These are phyloP conservation scores for Trematomus bernacchii DNA, from an alignment of 2,797 vertebrate species.

Conservation along the genomic window DNA sequence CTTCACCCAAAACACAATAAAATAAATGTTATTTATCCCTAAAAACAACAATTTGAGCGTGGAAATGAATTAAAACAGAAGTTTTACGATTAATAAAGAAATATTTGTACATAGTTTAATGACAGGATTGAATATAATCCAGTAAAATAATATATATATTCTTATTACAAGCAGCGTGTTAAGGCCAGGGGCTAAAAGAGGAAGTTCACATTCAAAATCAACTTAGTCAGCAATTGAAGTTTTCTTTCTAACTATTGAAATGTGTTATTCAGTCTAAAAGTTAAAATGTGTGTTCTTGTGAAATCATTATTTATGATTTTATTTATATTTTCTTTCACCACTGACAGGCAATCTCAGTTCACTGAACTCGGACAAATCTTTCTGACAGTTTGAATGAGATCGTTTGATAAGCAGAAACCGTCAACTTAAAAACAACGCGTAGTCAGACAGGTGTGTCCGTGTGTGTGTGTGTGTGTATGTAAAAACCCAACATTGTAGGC, in stretches of 20 bases:
- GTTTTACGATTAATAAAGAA: background rate
- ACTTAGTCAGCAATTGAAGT: conserved; percentile 9
- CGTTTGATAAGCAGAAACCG: conserved; percentile 75
- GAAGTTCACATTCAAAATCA: conserved; percentile 23
- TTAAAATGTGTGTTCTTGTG: background rate
- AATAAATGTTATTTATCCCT: background rate
- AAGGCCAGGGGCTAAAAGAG: conserved; percentile 31
- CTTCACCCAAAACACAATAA: background rate
- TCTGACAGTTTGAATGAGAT: conserved; percentile 70
- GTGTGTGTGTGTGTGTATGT: conserved; percentile 36
- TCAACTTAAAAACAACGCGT: conserved; percentile 53
- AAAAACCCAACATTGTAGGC: conserved; percentile 39
- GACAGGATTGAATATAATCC: too few relatives aligned
- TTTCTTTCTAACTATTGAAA: background rate
- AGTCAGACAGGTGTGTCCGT: conserved; percentile 61
- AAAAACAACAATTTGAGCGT: background rate
- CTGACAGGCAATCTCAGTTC: conserved; percentile 41
- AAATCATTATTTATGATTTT: background rate
- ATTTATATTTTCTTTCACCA: background rate
- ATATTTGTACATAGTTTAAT: too few relatives aligned
- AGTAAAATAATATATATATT: background rate
- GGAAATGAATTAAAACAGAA: background rate
- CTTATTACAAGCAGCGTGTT: background rate
- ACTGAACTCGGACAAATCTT: conserved; percentile 25
- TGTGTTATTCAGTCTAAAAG: background rate